Evolutionary conservation across 2,797 vertebrate genomes (phyloP), one percentile per base, ranked within the genome.

Genomic region (Hydrolagus colliei): DNA sequence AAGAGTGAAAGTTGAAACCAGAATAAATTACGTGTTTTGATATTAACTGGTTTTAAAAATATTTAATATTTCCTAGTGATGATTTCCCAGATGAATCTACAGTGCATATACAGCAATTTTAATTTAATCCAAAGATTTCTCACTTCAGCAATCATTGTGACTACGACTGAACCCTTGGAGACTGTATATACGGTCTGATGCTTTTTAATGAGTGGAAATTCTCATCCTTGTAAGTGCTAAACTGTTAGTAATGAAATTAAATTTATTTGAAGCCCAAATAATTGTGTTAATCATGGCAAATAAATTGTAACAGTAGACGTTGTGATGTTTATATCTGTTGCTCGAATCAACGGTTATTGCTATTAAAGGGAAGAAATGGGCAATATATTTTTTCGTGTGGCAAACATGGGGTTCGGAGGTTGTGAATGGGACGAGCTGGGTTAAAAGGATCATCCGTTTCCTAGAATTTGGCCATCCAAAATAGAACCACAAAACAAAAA

Each of bases 61-160:
- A 59, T 79, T 22, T 52, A 52, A 52, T 52, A 52, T 52, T 52
- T 52, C 1, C 59, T 52, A 7, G n/a, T 79, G 61, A 63, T 79
- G 67, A 82, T 41, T 82, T 82, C 78, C 78, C 63, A 82, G 9
- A 12, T 65, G 14, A 35, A 9, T 35, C 14, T 12, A 82, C 8
- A 52, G 6, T 52, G 41, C 1, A 67, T 82, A 32, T 68, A 65
- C 67, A 67, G 78, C 63, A 82, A 82, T 68, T 32, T 68, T 32
- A 82, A 67, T 18, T 35, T 41, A 82, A 68, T 82, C 63, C 27
- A 67, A 68, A 82, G 41, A 82, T 67, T 65, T 22, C 14, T 82
- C 27, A 68, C 35, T 68, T 82, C 78, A 35, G 63, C 18, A 52
- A 6, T 52, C 41, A 52, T 52, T 52, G 41, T 52, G 41, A 52